Base-by-base conservation (phyloP, 2,888 invertebrate species). In the Eupsilia transversa region DNA sequence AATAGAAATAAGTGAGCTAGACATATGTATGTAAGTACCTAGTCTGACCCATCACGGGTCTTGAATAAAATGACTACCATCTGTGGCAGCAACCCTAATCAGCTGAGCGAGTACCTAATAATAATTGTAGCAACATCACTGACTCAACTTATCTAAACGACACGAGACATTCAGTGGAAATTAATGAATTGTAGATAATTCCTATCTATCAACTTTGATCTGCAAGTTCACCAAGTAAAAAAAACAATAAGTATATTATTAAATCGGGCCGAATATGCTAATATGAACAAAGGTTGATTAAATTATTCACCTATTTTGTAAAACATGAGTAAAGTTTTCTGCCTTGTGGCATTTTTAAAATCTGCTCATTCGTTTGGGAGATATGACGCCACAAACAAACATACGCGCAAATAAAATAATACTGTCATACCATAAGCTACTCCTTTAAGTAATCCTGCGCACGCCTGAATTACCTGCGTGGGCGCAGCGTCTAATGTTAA, bases 401-500 rank as follows among this genome's bases (percentile, higher is more conserved):
- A 43, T 17, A 46, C 7, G 46, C 20, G 20, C 23, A 46, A 46
- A 23, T 46, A 23, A 46, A 23, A 46, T 46, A 46, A 46, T 23
- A 46, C 35, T n/a, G 10, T 14, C 35, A 56, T 54, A 35, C 2
- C 12, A 52, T 49, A 57, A 35, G 20, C 27, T 27, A 33, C n/a
- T 73, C 3, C 33, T 20, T 33, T 14, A 56, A 54, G 54, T 60
- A 46, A 46, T 46, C 46, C 38, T 20, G 35, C 35, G 17, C 33
- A 56, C 9, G n/a, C 49, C 64, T 46, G 17, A 63, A 35, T 67
- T 72, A 63, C 30, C 12, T 67, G 74, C 69, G 80, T 81, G 66
- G 80, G 82, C 43, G 41, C 59, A 59, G 12, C 38, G 30, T 70
- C n/a, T 82, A 27, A 52, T 60, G 63, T 9, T 63, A 78, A 82